Percentiles rank a stretch among this genome's conserved stretches.
These are phyloP conservation scores for Scalopus aquaticus DNA, from an alignment of 2,113 vertebrate species.

Conservation along the genomic window DNA sequence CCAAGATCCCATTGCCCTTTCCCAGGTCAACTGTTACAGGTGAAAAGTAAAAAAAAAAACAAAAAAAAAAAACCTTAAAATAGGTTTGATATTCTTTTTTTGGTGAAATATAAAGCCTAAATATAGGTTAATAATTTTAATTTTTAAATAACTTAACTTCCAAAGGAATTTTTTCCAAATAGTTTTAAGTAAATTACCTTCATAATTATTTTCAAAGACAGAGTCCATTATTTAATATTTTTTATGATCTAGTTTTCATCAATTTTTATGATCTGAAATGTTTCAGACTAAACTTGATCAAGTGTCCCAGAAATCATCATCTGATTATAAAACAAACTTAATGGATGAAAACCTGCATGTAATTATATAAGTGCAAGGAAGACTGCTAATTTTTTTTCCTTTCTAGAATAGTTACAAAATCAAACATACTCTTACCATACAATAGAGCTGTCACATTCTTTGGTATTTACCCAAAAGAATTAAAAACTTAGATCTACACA, in stretches of 20 bases:
- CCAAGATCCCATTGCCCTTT: neutral
- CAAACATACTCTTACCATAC: neutral
- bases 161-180: neutral
- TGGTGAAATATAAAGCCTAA: neutral
- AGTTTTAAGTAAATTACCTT: constrained; percentile 18
- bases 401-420: neutral
- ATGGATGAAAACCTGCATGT: neutral
- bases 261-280: constrained; percentile 10
- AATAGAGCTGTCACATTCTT: neutral
- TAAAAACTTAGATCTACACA: neutral
- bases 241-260: constrained; percentile 21
- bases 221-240: neutral
- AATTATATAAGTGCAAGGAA: constrained; percentile 25
- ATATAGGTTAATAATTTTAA: neutral
- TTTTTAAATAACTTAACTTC: constrained; percentile 1
- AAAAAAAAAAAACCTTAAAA: neutral
- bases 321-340: constrained; percentile 12
- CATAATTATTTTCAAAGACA: constrained; percentile 20
- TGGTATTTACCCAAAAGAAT: neutral
- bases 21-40: neutral
- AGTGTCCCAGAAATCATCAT: constrained; percentile 21
- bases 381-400: neutral
- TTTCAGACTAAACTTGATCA: constrained; percentile 32
- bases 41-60: neutral
- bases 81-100: neutral